Evolutionary conservation across 1,140 invertebrate species (phyloP), one percentile per base, ranked within the genome.

Genomic region (Andricus grossulariae): DNA sequence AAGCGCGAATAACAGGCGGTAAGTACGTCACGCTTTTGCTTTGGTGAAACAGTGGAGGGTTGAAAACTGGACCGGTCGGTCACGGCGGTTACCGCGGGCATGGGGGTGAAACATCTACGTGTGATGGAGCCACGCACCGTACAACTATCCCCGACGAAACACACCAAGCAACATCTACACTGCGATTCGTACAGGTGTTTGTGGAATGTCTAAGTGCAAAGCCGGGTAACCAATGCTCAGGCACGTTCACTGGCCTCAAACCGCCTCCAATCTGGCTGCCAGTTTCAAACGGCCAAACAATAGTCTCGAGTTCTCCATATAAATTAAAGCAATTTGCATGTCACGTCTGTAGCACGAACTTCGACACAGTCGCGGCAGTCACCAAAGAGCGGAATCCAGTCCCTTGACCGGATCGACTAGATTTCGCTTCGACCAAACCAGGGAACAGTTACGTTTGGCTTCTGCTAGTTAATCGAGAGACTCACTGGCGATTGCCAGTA

Each of bases 291-390:
- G 51, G 82, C 84, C 85, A 86, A 88, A 86, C 87, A 87, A 85
- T 84, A 79, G 82, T 83, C 77, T 81, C 70, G 78, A 83, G 79
- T 80, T 80, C 21, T 78, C 80, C 75, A 83, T 85, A 88, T 87
- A 89, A 88, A 89, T 88, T 89, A 85, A 86, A 88, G 83, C 84
- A 87, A 89, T 89, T 89, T 89, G 82, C 88, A 87, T 87, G 84
- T 82, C 80, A 81, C 75, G 79, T 79, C 50, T 70, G 71, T 75
- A 72, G 39, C 10, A 45, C 39, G 39, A 45, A 45, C 7, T 45
- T 45, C 39, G 39, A 45, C 39, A 45, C 39, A 10, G 39, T 45
- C 39, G 39, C 39, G 39, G 39, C 39, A 45, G 7, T 11, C 39
- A 45, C 39, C 39, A 45, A 45, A 45, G 39, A 45, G 39, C 39